phyloP scores from a whole-genome alignment of 2,113 vertebrate species.

The Parus major region DNA sequence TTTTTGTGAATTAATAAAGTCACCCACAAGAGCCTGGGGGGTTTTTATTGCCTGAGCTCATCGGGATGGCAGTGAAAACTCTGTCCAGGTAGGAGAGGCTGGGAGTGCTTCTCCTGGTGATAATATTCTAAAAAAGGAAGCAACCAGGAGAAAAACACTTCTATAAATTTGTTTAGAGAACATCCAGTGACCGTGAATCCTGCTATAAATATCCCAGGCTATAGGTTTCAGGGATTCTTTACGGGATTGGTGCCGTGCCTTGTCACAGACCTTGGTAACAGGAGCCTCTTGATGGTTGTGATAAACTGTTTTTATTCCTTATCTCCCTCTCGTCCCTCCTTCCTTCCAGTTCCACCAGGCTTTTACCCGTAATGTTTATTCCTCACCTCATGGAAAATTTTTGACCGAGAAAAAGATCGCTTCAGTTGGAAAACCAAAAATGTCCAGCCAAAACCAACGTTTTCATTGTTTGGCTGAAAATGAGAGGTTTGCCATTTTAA shows the following conservation, averaged over 20 bases:
- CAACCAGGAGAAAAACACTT: slow-evolving; percentile 68
- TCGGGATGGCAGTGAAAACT: background rate
- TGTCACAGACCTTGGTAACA: slow-evolving; percentile 55
- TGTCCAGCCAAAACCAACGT: slow-evolving; percentile 64
- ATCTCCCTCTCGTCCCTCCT: slow-evolving; percentile 32
- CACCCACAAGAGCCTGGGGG: background rate
- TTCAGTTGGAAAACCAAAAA: slow-evolving; percentile 58
- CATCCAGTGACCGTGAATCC: slow-evolving; percentile 72
- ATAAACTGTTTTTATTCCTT: slow-evolving; percentile 53
- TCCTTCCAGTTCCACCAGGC: background rate
- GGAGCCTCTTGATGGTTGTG: slow-evolving; percentile 10
- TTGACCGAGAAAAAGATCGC: slow-evolving; percentile 42
- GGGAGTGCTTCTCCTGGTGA: background rate
- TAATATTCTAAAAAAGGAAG: slow-evolving; percentile 57
- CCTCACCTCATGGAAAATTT: slow-evolving; percentile 68
- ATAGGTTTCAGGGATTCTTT: slow-evolving; percentile 61
- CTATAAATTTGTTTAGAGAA: slow-evolving; percentile 76
- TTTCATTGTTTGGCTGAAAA: slow-evolving; percentile 65
- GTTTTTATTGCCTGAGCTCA: background rate
- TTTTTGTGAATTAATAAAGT: background rate
- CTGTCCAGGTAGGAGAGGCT: slow-evolving; percentile 22
- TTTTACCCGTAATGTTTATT: slow-evolving; percentile 25
- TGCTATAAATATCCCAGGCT: slow-evolving; percentile 66
- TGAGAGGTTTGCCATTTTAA: slow-evolving; percentile 60
- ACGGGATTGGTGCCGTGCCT: background rate